Evolutionary conservation across 2,113 vertebrate genomes (phyloP).

Genomic region (Atrichornis clamosus): DNA sequence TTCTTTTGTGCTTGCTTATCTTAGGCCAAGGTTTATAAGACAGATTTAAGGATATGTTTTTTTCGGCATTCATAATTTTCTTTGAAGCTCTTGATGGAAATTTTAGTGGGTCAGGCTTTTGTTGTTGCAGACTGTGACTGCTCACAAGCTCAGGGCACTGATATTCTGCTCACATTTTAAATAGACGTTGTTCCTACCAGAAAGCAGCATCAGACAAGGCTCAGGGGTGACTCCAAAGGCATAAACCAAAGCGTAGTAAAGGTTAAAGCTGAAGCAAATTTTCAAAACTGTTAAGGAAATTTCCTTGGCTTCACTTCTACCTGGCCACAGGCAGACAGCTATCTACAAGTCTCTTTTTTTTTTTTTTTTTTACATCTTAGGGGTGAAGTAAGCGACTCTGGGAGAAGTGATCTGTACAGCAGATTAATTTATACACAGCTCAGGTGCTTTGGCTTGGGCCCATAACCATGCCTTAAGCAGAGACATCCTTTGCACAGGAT

Average conservation of each 20-base stretch:
- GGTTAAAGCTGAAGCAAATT: not conserved
- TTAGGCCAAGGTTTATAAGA: not conserved
- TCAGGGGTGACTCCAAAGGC: not conserved
- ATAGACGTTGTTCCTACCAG: not conserved
- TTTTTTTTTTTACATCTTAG: accelerated
- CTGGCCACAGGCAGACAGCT: not conserved
- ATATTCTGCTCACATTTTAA: not conserved
- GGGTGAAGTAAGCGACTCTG: not conserved
- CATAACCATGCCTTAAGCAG: not conserved
- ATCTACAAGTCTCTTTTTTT: not conserved
- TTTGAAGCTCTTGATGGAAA: not conserved
- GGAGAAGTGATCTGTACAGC: not conserved
- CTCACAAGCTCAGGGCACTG: not conserved
- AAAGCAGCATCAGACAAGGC: not conserved
- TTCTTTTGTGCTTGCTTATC: not conserved
- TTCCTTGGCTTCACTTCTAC: not conserved
- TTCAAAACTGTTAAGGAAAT: not conserved
- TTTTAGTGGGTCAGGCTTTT: not conserved
- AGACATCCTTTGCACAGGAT: not conserved
- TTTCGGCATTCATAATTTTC: not conserved
- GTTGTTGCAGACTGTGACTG: not conserved
- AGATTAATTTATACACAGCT: not conserved
- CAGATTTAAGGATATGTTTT: not conserved
- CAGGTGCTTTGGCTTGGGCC: not conserved
- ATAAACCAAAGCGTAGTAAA: not conserved